Percentiles rank a stretch among this genome's conserved stretches.
These are phyloP conservation scores for Micromys minutus DNA, from an alignment of 2,113 vertebrate genomes.

Conservation along the genomic window DNA sequence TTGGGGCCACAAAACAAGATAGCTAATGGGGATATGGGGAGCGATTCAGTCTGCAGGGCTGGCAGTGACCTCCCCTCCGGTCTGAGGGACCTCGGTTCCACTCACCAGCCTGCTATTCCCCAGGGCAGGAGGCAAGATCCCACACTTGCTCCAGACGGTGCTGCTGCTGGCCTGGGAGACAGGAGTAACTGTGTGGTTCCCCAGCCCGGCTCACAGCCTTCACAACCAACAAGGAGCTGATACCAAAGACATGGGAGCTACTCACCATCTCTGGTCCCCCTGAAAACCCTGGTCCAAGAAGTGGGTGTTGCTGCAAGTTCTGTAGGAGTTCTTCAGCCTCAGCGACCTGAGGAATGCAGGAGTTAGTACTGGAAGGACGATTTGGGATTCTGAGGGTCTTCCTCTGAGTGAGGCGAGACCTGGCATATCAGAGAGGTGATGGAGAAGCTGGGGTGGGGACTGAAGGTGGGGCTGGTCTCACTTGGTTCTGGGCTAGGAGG, in stretches of 20 bases:
- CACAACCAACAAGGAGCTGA: rapidly evolving
- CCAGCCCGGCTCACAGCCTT: too few relatives aligned
- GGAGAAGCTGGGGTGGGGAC: background rate
- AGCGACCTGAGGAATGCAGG: constrained; percentile 79
- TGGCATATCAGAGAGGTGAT: background rate
- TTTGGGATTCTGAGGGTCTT: background rate
- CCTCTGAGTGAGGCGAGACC: background rate
- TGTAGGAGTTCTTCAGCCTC: constrained; percentile 87
- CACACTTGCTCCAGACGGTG: background rate
- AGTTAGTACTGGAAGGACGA: background rate
- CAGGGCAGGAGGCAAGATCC: background rate
- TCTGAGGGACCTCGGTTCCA: background rate
- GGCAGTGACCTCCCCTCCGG: background rate
- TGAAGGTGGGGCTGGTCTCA: constrained; percentile 73
- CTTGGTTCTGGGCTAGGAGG: constrained; percentile 89
- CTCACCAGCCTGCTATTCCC: constrained; percentile 72
- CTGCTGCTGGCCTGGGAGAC: constrained; percentile 33
- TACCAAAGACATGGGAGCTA: background rate
- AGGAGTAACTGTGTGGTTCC: background rate
- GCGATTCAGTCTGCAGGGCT: background rate
- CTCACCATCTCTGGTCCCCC: constrained; percentile 89
- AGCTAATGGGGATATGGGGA: constrained; percentile 80
- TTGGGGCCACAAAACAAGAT: constrained; percentile 92
- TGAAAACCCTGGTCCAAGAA: constrained; percentile 80
- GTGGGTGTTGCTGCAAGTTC: constrained; percentile 84